phyloP scores from a whole-genome alignment of 2,797 vertebrate species.

The Odontamblyopus lacepedii region DNA sequence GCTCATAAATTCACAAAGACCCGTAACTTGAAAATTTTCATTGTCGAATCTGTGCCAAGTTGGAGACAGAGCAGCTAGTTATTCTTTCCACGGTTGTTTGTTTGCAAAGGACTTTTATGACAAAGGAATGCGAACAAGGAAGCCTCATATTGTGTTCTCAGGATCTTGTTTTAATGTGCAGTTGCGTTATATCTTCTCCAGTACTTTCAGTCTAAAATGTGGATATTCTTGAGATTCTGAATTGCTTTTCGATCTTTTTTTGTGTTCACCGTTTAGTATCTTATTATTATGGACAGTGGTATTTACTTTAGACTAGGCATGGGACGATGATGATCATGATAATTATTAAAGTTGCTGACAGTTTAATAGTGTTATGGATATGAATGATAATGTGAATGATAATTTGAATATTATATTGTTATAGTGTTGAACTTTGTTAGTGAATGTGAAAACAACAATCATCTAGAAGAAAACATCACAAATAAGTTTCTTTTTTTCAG shows the following conservation, averaged over 20 bases:
- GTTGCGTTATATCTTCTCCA: background rate
- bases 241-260: too few species aligned
- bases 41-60: conserved; percentile 9
- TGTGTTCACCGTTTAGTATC: too few species aligned
- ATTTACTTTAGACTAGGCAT: conserved; percentile 19
- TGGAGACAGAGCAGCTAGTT: conserved; percentile 9
- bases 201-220: background rate
- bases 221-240: background rate
- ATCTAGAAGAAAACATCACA: too few species aligned
- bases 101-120: conserved; percentile 17
- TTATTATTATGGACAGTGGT: conserved; percentile 1
- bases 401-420: too few species aligned
- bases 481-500: too few species aligned
- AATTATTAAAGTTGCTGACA: too few species aligned
- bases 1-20: background rate
- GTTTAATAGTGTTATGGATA: too few species aligned
- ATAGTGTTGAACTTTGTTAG: too few species aligned
- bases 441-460: too few species aligned
- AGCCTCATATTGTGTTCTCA: background rate
- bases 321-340: too few species aligned
- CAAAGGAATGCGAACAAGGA: conserved; percentile 11
- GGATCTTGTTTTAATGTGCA: background rate
- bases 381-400: too few species aligned
- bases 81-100: conserved; percentile 12
- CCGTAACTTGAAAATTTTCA: background rate